Conservation (phyloP, 53 echinoderm and acorn worm genomes). For the Actinopyga echinites region DNA sequence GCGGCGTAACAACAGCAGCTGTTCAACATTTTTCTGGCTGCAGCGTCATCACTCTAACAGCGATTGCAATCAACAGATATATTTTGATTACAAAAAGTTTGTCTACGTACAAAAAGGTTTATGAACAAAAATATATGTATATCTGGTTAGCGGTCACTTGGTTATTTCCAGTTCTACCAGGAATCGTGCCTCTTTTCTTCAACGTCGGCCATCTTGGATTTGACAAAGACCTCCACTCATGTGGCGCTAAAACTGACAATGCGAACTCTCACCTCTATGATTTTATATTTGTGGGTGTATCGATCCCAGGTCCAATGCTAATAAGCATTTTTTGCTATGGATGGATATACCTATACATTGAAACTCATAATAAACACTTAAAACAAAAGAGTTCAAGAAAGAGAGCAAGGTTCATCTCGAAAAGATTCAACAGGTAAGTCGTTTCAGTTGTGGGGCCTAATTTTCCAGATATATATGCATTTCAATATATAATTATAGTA, state of each 20-base stretch:
- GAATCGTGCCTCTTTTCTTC: slow-evolving; percentile 38
- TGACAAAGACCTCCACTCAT: too few species aligned
- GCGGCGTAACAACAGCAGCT: too few species aligned
- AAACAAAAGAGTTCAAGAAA: too few species aligned
- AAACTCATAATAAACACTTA: slow-evolving; percentile 25
- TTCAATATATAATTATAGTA: too few species aligned
- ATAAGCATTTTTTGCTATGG: slow-evolving; percentile 49
- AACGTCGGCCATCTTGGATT: slow-evolving; percentile 3
- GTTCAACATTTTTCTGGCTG: too few species aligned
- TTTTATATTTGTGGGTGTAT: background rate
- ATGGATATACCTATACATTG: slow-evolving; percentile 37
- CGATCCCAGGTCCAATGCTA: slow-evolving; percentile 30
- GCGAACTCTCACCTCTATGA: background rate
- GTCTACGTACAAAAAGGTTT: background rate
- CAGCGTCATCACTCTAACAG: slow-evolving; percentile 41
- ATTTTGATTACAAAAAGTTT: slow-evolving; percentile 22
- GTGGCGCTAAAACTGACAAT: too few species aligned
- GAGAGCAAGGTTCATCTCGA: too few species aligned
- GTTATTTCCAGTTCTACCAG: slow-evolving; percentile 47
- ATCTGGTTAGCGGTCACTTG: slow-evolving; percentile 19
- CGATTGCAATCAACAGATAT: slow-evolving; percentile 41
- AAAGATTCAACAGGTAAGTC: too few species aligned
- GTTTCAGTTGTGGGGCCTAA: too few species aligned
- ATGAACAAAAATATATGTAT: too few species aligned
- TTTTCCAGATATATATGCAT: too few species aligned